These are phyloP conservation scores for Prostheceraeus crozeri DNA, from an alignment of 2,888 invertebrate genomes.

Conservation along the genomic window DNA sequence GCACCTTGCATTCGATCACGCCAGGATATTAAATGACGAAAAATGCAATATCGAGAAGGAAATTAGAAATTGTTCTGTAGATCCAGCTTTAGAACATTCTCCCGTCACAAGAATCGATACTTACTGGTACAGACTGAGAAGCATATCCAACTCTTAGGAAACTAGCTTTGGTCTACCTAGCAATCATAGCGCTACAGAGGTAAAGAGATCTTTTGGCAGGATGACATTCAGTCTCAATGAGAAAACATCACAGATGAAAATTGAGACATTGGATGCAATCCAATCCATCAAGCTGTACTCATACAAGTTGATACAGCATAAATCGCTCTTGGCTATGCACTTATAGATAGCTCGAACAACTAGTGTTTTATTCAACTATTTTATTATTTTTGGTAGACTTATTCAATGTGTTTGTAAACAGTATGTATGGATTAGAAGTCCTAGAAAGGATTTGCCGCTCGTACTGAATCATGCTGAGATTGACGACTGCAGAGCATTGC, in stretches of 20 bases:
- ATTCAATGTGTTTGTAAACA: no score
- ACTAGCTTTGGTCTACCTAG: background rate
- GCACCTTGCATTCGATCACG: background rate
- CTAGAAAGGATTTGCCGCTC: no score
- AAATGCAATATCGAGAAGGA: background rate
- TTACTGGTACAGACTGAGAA: no score
- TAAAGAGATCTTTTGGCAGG: conserved; percentile 10
- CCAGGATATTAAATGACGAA: conserved; percentile 8
- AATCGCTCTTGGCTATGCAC: no score
- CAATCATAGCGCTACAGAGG: conserved; percentile 19
- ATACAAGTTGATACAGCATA: no score
- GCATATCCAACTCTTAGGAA: conserved; percentile 14
- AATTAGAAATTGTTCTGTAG: conserved; percentile 7
- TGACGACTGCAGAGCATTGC: no score
- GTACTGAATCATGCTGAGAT: no score
- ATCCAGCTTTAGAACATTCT: conserved; percentile 14
- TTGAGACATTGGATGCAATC: conserved; percentile 2
- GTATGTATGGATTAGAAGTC: no score
- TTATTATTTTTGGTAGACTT: no score
- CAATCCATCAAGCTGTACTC: conserved; percentile 14
- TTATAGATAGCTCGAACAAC: no score
- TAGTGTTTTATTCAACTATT: no score
- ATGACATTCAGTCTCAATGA: conserved; percentile 10
- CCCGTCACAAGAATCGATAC: conserved; percentile 10
- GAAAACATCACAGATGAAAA: conserved; percentile 6